Evolutionary conservation across 1,140 invertebrate genomes (phyloP), one percentile per base, ranked within the genome.

Genomic region (Musca vetustissima): DNA sequence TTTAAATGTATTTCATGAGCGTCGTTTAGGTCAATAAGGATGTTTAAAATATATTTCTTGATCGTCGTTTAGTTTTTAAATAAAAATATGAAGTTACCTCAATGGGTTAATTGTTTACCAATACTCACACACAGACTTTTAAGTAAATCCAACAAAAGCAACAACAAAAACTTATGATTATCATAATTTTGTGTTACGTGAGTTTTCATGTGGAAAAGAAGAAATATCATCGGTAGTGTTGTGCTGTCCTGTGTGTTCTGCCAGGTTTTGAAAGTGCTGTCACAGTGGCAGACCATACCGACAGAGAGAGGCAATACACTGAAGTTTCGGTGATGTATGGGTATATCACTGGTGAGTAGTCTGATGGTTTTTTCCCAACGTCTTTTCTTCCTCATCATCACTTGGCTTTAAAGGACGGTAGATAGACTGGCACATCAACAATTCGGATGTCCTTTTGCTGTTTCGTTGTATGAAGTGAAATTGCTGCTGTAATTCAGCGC

Each of bases 121-220:
- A 4, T 28, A 28, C 28, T 28, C n/a, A n/a, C n/a, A n/a, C n/a
- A n/a, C n/a, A 28, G 6, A 43, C 11, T 43, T 43, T 43, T 43
- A 43, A 52, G 43, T 15, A 43, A 49, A 19, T 59, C 43, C n/a
- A 52, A 52, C 1, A 77, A 79, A 75, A 75, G 74, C 76, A 61
- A 49, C 55, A 49, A 19, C 15, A 50, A 21, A 61, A 61, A 61
- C 47, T 69, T 66, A 80, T 80, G 78, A 80, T 80, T 78, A 80
- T 80, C 78, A 80, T 80, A 80, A 80, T 80, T 80, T 80, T 80
- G 57, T 75, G 76, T 80, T 80, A 80, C 78, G 78, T 78, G 76
- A 79, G 78, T 80, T 80, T 79, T 80, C 78, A 80, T 80, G 78
- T 80, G 78, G 78, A 80, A 80, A 80, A 80, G 78, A 80, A 80